These are phyloP conservation scores for Cryptus viduatorius DNA, from an alignment of 2,888 invertebrate genomes.

Conservation along the genomic window DNA sequence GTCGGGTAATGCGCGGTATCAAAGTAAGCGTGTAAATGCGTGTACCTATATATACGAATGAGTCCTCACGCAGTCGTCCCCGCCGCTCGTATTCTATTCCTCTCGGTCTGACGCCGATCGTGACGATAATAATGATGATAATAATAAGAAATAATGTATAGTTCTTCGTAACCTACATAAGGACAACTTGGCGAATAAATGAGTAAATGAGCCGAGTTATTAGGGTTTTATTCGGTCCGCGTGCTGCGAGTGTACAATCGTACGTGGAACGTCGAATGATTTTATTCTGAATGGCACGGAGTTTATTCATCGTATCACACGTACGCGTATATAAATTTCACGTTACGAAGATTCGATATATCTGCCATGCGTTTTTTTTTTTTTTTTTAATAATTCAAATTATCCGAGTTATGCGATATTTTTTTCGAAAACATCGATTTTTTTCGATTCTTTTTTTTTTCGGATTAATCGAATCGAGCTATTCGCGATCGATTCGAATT, in stretches of 20 bases:
- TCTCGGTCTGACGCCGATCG: constrained; percentile 41
- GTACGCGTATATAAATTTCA: neutral
- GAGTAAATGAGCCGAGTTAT: constrained; percentile 68
- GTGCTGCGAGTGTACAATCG: constrained; percentile 18
- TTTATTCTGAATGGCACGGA: neutral
- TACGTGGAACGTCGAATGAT: neutral
- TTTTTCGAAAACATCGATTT: too few species aligned
- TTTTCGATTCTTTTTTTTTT: too few species aligned
- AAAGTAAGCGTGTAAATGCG: constrained; percentile 55
- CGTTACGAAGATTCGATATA: too few species aligned
- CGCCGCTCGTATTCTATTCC: neutral
- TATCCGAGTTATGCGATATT: too few species aligned
- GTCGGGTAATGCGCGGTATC: constrained; percentile 55
- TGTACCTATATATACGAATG: constrained; percentile 24
- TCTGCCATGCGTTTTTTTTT: too few species aligned
- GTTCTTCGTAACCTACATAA: constrained; percentile 67
- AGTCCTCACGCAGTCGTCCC: constrained; percentile 5
- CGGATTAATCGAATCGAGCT: too few species aligned
- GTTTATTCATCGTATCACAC: neutral
- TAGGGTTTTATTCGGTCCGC: constrained; percentile 67
- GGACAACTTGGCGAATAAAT: constrained; percentile 58
- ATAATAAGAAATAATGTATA: constrained; percentile 32
- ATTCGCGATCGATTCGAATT: neutral
- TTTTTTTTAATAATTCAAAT: too few species aligned
- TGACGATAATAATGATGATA: constrained; percentile 59